Evolutionary conservation across 1,140 invertebrate genomes (phyloP), one percentile per base, ranked within the genome.

Genomic region (Bombus sylvicola): DNA sequence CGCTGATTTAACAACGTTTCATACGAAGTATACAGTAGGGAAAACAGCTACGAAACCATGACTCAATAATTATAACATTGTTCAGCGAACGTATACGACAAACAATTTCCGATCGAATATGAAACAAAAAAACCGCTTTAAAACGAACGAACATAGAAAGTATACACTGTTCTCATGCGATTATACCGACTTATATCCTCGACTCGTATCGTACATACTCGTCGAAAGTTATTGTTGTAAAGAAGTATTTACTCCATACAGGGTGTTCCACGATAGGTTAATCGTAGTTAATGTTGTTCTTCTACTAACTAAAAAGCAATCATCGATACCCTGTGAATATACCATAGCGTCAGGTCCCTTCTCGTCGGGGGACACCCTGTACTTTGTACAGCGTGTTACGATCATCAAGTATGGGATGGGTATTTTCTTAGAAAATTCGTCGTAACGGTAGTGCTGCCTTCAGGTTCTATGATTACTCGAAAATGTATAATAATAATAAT

Each of bases 1-100:
- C 92, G 91, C 92, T 93, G 92, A 82, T 88, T 91, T 92, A 92
- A 89, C 91, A 91, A 92, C 82, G 89, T 94, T 91, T 91, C 90
- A 74, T 89, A 89, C 83, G 86, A 86, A 83, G 72, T 91, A 78
- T 64, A 91, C 57, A 86, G 85, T 82, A 87, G 87, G 81, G 47
- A 88, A 57, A 74, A 75, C 78, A 74, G 34, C 62, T 41, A 74
- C 75, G 37, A 84, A 81, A 62, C 62, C 37, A 81, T 77, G 86
- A 90, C 76, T 88, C 47, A 79, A 88, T 89, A 76, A 59, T 34
- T 25, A 74, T 47, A 39, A 78, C 41, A 91, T 88, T 82, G 88
- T 86, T 84, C 87, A 91, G 72, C 87, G 89, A 90, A 85, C 81
- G 78, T 82, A 88, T 89, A 88, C 89, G 87, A 90, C 81, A 73